Evolutionary conservation across 2,888 invertebrate genomes (phyloP).

Genomic region (Spisula subtruncata): DNA sequence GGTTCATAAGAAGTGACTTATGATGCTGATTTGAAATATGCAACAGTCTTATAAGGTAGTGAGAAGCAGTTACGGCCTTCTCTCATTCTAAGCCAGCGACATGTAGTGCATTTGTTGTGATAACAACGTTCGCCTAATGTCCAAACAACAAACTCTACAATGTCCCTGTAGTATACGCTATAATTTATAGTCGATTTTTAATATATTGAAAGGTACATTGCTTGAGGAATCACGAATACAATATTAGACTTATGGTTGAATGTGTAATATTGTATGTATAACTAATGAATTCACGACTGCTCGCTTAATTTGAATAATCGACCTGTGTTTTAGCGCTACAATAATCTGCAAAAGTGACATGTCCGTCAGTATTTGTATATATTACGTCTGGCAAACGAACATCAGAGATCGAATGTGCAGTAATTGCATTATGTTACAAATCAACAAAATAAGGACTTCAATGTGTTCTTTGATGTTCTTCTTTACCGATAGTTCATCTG

Average conservation of each 20-base stretch:
- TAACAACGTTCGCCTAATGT: too few species aligned
- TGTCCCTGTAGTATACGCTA: not conserved
- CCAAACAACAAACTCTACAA: not conserved
- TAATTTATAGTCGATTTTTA: not conserved
- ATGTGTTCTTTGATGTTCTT: not conserved
- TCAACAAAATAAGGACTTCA: not conserved
- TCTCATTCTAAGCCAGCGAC: too few species aligned
- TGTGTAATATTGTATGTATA: constrained; percentile 9
- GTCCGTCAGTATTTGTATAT: not conserved
- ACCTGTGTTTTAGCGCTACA: not conserved
- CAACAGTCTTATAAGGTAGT: too few species aligned
- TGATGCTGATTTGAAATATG: too few species aligned
- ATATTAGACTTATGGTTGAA: not conserved
- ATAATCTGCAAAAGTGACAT: not conserved
- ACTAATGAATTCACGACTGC: constrained; percentile 7
- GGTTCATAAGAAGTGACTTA: too few species aligned
- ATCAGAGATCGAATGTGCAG: not conserved
- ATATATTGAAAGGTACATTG: not conserved
- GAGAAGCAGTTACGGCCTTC: too few species aligned
- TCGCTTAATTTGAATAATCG: constrained; percentile 18
- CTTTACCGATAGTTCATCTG: not conserved
- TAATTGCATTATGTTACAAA: not conserved
- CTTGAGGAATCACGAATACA: not conserved
- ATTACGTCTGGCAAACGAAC: not conserved
- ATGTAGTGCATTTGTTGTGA: too few species aligned